These are phyloP conservation scores for Drosophila mayri DNA, from an alignment of 1,140 invertebrate genomes.

Conservation along the genomic window DNA sequence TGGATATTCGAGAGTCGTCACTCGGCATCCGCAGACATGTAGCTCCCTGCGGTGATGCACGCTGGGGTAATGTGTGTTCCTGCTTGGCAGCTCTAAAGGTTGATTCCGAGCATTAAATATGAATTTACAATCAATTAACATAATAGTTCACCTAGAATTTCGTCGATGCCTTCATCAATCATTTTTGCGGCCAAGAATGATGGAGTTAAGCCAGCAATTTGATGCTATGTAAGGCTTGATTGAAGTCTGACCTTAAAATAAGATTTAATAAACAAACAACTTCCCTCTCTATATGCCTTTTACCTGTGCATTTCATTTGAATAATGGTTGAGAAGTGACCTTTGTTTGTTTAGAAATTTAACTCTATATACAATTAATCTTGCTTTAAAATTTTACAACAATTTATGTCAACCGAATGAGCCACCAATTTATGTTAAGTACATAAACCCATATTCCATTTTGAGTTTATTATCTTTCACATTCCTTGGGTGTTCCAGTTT, in stretches of 20 bases:
- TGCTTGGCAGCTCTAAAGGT: constrained; percentile 23
- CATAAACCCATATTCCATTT: neutral
- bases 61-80: constrained; percentile 9
- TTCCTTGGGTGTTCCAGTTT: constrained; percentile 29
- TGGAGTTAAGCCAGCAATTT: constrained; percentile 14
- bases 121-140: constrained; percentile 44
- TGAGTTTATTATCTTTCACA: neutral
- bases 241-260: constrained; percentile 15
- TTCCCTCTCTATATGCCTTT: neutral
- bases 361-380: neutral
- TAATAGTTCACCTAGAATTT: constrained; percentile 47
- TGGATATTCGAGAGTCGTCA: neutral
- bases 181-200: constrained; percentile 27
- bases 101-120: constrained; percentile 31
- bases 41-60: constrained; percentile 29
- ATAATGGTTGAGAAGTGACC: constrained; percentile 13
- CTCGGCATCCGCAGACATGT: constrained; percentile 15
- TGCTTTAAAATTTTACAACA: neutral
- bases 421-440: too few relatives aligned
- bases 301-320: neutral
- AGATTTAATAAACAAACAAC: constrained; percentile 21
- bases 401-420: neutral
- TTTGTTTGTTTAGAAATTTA: neutral
- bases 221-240: constrained; percentile 29
- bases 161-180: constrained; percentile 25